Base-by-base conservation (phyloP, 2,797 vertebrate species). In the Oryzias sinensis region DNA sequence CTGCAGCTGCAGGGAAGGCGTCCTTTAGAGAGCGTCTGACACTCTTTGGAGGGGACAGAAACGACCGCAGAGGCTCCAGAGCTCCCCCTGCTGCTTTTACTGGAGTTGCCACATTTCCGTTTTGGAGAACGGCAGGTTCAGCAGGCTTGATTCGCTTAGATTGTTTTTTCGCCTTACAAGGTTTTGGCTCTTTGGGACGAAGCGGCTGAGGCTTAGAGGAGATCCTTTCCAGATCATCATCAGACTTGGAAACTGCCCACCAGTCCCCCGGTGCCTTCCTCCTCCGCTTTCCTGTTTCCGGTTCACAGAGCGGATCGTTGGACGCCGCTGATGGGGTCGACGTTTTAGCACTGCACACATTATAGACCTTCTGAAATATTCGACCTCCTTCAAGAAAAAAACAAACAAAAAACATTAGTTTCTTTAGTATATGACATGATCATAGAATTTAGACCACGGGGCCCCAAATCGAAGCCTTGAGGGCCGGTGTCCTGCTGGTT, bases 1-100 rank as follows among this genome's bases (percentile, higher is more conserved):
- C 18, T 16, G 24, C 47, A 2, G 3, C 60, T 5, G 84, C 70
- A 4, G 53, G 48, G 43, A 82, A 79, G 65, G 83, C 52, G 67
- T 86, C 77, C 49, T 77, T 61, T 65, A 88, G 53, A 42, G 85
- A 79, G 6, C 44, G 40, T 54, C 70, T 88, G 53, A 75, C 44
- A 0, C 72, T 74, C 66, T 83, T 88, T 16, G 79, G 79, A 4
- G 78, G 5, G 0, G 53, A 55, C 18, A 44, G 6, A 2, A 44
- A 40, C 9, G 58, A 64, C 29, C 65, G n/a, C 4, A 3, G 50
- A 24, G 51, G 4, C 4, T n/a, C 37, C 6, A 14, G 47, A 65
- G 78, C 53, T 7, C 67, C 70, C 40, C 59, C 53, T 48, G 0
- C 43, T 45, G 74, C 58, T 49, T 62, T 69, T 8, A 47, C 41